Evolutionary conservation across 2,888 invertebrate species (phyloP).

Genomic region (Agrilus mali): DNA sequence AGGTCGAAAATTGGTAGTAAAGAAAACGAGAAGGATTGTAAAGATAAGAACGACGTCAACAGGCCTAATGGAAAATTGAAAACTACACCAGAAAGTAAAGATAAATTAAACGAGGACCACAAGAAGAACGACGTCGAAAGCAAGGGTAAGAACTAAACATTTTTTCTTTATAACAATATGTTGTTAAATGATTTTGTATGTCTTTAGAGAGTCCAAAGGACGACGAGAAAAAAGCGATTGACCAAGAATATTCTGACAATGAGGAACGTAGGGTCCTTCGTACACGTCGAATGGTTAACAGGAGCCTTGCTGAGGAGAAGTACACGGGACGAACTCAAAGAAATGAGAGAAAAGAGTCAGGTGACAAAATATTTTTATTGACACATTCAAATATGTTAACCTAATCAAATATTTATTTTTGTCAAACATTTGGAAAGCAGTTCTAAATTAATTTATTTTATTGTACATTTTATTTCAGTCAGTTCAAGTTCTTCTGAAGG

Average conservation of each 20-base stretch:
- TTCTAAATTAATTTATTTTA: neutral
- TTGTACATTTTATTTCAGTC: conserved; percentile 8
- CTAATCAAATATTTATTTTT: conserved; percentile 3
- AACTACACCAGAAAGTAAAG: conserved; percentile 9
- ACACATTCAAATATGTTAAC: neutral
- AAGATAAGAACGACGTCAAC: conserved; percentile 8
- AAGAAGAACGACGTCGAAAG: no score
- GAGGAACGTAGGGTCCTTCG: conserved; percentile 16
- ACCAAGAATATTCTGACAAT: conserved; percentile 16
- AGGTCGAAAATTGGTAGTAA: conserved; percentile 5
- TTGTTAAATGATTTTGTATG: no score
- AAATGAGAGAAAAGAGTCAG: conserved; percentile 14
- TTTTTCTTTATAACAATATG: neutral
- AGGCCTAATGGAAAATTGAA: conserved; percentile 4
- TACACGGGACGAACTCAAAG: conserved; percentile 15
- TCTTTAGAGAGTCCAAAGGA: neutral
- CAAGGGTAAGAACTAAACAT: neutral
- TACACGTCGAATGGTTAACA: conserved; percentile 11
- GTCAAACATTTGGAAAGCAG: neutral
- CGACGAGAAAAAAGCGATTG: conserved; percentile 3
- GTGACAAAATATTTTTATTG: conserved; percentile 6
- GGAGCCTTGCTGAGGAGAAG: conserved; percentile 13
- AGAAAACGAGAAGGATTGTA: conserved; percentile 8
- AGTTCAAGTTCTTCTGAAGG: conserved; percentile 27
- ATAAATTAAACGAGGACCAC: conserved; percentile 3